Evolutionary conservation across 1,140 invertebrate genomes (phyloP).

Genomic region (Diabrotica undecimpunctata): DNA sequence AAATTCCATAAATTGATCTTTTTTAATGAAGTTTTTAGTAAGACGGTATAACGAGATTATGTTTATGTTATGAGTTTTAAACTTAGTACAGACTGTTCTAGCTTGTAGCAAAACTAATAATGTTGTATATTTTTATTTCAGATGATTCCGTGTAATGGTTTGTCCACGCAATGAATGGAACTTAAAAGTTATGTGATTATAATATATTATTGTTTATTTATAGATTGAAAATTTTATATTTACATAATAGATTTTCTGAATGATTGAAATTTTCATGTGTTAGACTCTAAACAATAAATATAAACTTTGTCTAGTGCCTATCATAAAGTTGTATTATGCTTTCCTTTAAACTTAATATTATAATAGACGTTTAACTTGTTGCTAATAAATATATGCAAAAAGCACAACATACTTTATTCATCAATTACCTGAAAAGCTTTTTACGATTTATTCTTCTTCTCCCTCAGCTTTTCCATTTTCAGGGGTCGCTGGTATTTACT

Average conservation of each 20-base stretch:
- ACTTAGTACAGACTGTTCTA: background rate
- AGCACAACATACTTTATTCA: too few relatives aligned
- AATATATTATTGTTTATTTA: conserved; percentile 8
- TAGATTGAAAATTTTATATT: conserved; percentile 17
- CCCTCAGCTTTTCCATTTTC: too few relatives aligned
- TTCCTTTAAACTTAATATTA: too few relatives aligned
- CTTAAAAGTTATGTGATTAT: conserved; percentile 15
- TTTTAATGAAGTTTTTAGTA: background rate
- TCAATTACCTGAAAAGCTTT: too few relatives aligned
- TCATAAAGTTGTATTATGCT: background rate
- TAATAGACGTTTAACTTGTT: too few relatives aligned
- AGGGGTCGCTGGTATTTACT: too few relatives aligned
- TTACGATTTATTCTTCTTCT: too few relatives aligned
- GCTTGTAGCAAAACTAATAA: background rate
- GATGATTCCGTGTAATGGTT: conserved; percentile 40
- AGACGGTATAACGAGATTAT: background rate
- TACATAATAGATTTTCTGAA: background rate
- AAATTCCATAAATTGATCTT: too few relatives aligned
- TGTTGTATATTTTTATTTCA: conserved; percentile 32
- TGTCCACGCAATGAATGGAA: background rate
- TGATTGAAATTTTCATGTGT: conserved; percentile 7
- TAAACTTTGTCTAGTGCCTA: conserved; percentile 16
- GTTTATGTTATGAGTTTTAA: conserved; percentile 4
- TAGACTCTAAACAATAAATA: conserved; percentile 17
- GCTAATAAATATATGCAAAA: too few relatives aligned